Conservation (phyloP, 2,113 vertebrate species). For the Ellobius talpinus region DNA sequence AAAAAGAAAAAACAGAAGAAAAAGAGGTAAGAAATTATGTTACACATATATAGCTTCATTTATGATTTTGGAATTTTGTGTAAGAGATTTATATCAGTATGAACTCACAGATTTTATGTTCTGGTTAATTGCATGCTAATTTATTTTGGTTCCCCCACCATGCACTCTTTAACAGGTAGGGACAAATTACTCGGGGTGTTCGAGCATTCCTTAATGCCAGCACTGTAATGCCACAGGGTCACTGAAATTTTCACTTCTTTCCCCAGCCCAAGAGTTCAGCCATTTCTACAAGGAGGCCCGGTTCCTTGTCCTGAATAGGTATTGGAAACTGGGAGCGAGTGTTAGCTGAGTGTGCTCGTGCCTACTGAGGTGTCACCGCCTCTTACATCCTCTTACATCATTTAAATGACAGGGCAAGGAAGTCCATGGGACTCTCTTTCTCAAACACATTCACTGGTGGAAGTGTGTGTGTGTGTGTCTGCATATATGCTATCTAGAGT, state of each 20-base stretch:
- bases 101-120: slow-evolving; percentile 13
- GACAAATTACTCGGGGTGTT: neutral
- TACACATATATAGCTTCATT: neutral
- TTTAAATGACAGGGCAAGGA: neutral
- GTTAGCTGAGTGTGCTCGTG: neutral
- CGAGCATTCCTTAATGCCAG: neutral
- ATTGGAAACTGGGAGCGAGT: neutral
- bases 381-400: neutral
- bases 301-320: neutral
- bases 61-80: slow-evolving; percentile 31
- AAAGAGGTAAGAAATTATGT: neutral
- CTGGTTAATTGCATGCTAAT: neutral
- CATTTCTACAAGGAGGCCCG: neutral
- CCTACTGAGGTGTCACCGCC: neutral
- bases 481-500: neutral
- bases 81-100: neutral
- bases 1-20: neutral
- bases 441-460: neutral
- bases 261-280: neutral
- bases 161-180: neutral
- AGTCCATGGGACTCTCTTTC: neutral
- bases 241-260: neutral
- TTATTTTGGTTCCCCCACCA: neutral
- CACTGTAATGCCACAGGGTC: neutral
- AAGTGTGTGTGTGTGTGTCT: neutral